Conservation (phyloP, 1,140 invertebrate genomes). For the Gerris buenoi region DNA sequence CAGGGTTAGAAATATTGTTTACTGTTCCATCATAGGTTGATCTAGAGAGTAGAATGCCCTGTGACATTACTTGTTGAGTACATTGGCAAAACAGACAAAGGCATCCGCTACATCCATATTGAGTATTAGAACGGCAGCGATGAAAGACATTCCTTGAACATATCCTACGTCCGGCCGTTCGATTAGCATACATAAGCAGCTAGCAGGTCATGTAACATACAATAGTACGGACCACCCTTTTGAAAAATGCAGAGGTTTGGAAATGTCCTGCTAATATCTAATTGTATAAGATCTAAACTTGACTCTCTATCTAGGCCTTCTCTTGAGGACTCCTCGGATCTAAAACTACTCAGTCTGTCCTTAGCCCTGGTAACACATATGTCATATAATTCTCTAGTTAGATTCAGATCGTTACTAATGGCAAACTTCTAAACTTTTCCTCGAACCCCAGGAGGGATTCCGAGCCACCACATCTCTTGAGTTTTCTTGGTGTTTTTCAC, state of each 20-base stretch:
- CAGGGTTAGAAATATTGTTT: too few relatives aligned
- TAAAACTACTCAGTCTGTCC: constrained; percentile 33
- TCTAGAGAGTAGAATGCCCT: constrained; percentile 59
- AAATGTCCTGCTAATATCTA: constrained; percentile 79
- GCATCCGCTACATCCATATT: constrained; percentile 76
- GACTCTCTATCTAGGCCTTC: constrained; percentile 24
- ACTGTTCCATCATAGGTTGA: constrained; percentile 32
- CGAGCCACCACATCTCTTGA: constrained; percentile 75
- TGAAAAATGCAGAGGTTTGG: constrained; percentile 81
- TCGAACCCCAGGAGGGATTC: constrained; percentile 66
- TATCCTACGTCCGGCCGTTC: constrained; percentile 76
- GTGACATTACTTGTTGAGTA: constrained; percentile 60
- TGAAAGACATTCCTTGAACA: constrained; percentile 85
- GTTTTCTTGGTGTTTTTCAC: constrained; percentile 53
- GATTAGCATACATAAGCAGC: constrained; percentile 78
- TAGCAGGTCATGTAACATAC: constrained; percentile 59
- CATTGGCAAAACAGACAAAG: constrained; percentile 75
- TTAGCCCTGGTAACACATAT: constrained; percentile 53
- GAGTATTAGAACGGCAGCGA: constrained; percentile 69
- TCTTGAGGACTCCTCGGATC: constrained; percentile 6
- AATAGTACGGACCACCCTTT: constrained; percentile 71
- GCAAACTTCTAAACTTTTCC: constrained; percentile 74
- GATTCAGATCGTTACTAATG: constrained; percentile 69
- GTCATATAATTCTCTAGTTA: constrained; percentile 61
- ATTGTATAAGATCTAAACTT: constrained; percentile 33